Evolutionary conservation across 2,888 invertebrate species (phyloP), one percentile per base, ranked within the genome.

Genomic region (Thera obeliscata): DNA sequence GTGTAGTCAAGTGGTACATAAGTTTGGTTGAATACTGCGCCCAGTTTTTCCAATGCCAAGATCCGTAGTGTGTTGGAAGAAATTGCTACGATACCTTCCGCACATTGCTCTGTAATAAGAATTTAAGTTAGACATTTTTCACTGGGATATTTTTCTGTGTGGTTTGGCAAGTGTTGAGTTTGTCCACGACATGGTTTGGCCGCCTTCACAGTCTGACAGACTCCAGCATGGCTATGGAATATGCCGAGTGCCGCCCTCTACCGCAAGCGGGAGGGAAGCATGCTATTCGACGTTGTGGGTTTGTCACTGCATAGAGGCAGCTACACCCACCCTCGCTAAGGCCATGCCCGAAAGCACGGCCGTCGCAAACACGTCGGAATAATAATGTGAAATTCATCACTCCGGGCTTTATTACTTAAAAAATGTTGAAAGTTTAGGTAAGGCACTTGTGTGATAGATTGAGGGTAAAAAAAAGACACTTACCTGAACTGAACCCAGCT

Each of bases 61-160:
- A 99, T 99, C 82, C 99, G 95, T 61, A 99, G 93, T 0, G 99
- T 99, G 84, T 99, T 99, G 1, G 98, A 98, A 0, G 99, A 98
- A 86, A 99, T 99, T 0, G 99, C 99, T 0, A 99, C 99, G 77
- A 99, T 98, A 75, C 99, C 99, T 89, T 99, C 99, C 0, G 99
- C 98, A 94, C 99, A 99, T 89, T 99, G 99, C 89, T 99, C 99
- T 75, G 87, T 69, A 82, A 87, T 74, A 9, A 70, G 71, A 73
- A 67, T 64, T 11, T 2, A 35, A 35, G 11, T 43, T 50, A 56
- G 3, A 52, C 11, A 12, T 38, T 3, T 56, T 12, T 35, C 2
- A n/a, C n/a, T 38, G n/a, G n/a, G 1, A 22, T 54, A 35, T 41
- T 36, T 36, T 36, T 36, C 11, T 36, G 11, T 6, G 9, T 22